Conservation (phyloP, 1,140 invertebrate species). For the Lepidostoma basale region DNA sequence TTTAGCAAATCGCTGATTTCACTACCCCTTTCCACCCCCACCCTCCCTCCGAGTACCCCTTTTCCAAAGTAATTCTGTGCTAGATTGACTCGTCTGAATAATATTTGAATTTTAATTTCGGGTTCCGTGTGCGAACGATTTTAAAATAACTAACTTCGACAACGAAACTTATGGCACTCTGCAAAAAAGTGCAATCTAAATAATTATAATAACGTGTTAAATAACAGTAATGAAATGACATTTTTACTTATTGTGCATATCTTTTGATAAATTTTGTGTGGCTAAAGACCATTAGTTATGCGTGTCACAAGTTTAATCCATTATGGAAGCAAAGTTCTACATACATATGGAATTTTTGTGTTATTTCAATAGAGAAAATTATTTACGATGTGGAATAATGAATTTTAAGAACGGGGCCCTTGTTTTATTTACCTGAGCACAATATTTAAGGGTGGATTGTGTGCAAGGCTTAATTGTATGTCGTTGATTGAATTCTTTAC, state of each 20-base stretch:
- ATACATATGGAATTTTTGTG: too few species aligned
- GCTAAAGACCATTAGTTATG: slow-evolving; percentile 30
- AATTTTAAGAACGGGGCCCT: too few species aligned
- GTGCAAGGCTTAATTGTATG: too few species aligned
- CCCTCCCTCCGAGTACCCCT: neutral
- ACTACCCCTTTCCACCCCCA: neutral
- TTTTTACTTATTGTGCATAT: neutral
- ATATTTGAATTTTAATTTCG: slow-evolving; percentile 63
- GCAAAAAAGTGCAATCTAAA: neutral
- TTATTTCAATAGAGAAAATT: too few species aligned
- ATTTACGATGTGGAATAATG: too few species aligned
- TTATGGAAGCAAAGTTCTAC: slow-evolving; percentile 20
- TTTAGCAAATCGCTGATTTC: neutral
- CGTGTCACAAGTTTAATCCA: slow-evolving; percentile 38
- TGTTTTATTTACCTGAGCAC: too few species aligned
- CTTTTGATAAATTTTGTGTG: neutral
- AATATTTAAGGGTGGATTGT: too few species aligned
- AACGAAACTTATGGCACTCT: neutral
- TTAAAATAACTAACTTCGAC: neutral
- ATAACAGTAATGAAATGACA: neutral
- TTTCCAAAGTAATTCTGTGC: slow-evolving; percentile 4
- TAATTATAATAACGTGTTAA: neutral
- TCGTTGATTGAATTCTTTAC: too few species aligned
- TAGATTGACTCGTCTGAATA: slow-evolving; percentile 63
- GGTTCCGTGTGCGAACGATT: slow-evolving; percentile 13